Evolutionary conservation across 2,113 vertebrate species (phyloP).

Genomic region (Aptenodytes patagonicus): DNA sequence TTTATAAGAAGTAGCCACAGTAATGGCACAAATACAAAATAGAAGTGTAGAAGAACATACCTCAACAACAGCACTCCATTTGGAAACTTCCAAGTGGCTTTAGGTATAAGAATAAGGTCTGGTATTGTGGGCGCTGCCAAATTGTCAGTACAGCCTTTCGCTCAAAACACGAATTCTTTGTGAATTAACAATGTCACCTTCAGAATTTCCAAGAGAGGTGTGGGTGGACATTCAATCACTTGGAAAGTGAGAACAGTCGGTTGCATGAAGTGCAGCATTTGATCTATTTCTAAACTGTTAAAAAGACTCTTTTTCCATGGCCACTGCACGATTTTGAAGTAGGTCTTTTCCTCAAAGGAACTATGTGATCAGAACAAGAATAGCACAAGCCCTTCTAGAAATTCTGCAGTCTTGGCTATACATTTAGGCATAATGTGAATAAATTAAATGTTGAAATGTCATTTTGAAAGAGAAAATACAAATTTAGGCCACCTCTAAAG

Average conservation of each 20-base stretch:
- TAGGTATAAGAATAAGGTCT: background rate
- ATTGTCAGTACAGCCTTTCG: background rate
- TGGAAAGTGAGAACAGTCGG: background rate
- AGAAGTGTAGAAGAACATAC: background rate
- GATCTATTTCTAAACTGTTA: slow-evolving; percentile 41
- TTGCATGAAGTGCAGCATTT: background rate
- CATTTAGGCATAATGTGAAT: background rate
- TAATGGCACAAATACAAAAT: background rate
- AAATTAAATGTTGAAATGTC: background rate
- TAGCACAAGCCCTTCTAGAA: background rate
- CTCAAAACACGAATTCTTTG: background rate
- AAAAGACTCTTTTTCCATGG: background rate
- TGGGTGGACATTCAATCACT: slow-evolving; percentile 22
- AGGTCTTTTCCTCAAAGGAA: slow-evolving; percentile 9
- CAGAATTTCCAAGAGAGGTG: background rate
- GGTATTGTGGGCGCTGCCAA: background rate
- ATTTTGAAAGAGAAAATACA: background rate
- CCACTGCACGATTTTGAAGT: background rate
- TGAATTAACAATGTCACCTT: background rate
- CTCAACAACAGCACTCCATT: background rate
- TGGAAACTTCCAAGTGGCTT: background rate
- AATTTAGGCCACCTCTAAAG: background rate
- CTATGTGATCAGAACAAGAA: background rate
- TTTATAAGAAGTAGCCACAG: background rate
- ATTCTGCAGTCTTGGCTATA: background rate